Conservation (phyloP, 2,888 invertebrate species). For the Meghimatium bilineatum region DNA sequence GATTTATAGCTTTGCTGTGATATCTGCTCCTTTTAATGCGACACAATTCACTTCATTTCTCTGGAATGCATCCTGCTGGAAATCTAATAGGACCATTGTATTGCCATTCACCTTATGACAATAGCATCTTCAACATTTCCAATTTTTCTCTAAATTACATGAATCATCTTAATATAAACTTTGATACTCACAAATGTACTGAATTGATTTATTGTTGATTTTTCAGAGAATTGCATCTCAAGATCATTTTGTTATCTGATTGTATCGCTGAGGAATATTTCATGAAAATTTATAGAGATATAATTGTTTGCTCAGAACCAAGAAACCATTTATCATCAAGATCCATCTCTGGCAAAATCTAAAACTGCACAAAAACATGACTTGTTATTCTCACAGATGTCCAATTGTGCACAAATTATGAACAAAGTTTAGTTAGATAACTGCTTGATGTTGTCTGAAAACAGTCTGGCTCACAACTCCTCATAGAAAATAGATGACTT, state of each 20-base stretch:
- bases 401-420: not conserved
- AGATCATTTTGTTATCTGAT: not conserved
- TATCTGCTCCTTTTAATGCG: too few species aligned
- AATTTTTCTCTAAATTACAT: too few species aligned
- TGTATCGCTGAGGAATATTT: not conserved
- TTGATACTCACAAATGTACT: too few species aligned
- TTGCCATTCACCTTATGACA: not conserved
- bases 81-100: too few species aligned
- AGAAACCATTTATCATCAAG: not conserved
- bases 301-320: not conserved
- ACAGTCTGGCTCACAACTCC: not conserved
- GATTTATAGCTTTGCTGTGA: too few species aligned
- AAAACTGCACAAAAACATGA: not conserved
- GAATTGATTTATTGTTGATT: too few species aligned
- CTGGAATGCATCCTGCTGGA: too few species aligned
- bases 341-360: not conserved
- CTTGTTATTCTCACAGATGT: not conserved
- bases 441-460: not conserved
- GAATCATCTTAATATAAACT: too few species aligned
- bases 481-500: not conserved
- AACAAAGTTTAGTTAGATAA: not conserved
- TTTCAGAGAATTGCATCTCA: too few species aligned
- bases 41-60: too few species aligned
- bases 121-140: too few species aligned
- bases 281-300: not conserved